These are phyloP conservation scores for Leuciscus idus DNA, from an alignment of 2,113 vertebrate species.

Conservation along the genomic window DNA sequence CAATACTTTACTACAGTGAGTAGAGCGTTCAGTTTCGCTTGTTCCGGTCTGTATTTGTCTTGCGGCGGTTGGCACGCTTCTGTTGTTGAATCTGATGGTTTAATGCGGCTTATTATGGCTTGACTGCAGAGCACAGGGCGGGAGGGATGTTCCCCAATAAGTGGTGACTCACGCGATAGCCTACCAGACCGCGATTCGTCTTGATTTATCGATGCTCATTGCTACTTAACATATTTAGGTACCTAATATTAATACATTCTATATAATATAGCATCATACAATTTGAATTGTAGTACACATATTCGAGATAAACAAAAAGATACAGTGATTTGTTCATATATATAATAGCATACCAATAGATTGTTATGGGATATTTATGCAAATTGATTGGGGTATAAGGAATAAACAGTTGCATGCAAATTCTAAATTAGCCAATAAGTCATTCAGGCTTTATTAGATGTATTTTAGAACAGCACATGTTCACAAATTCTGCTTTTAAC, in stretches of 20 bases:
- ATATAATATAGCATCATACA: neutral
- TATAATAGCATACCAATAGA: neutral
- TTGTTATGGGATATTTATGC: neutral
- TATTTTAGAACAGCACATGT: neutral
- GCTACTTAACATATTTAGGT: neutral
- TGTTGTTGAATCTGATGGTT: conserved; percentile 59
- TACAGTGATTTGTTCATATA: neutral
- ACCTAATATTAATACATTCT: neutral
- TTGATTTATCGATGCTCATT: neutral
- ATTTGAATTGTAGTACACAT: neutral
- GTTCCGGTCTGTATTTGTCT: neutral
- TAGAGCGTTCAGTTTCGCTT: neutral
- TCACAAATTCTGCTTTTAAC: conserved; percentile 1
- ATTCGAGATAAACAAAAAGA: neutral
- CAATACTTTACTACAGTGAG: neutral
- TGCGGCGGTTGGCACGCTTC: conserved; percentile 39
- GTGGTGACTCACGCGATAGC: conserved; percentile 68
- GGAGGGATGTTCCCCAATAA: conserved; percentile 56
- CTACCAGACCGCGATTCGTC: conserved; percentile 33
- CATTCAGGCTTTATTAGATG: neutral
- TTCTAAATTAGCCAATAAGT: neutral
- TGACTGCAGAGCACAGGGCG: conserved; percentile 60
- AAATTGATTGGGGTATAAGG: no score
- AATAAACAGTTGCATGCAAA: neutral
- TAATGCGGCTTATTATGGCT: conserved; percentile 64